Conservation (phyloP, 2,797 vertebrate species). For the Helicolenus hilgendorfi region DNA sequence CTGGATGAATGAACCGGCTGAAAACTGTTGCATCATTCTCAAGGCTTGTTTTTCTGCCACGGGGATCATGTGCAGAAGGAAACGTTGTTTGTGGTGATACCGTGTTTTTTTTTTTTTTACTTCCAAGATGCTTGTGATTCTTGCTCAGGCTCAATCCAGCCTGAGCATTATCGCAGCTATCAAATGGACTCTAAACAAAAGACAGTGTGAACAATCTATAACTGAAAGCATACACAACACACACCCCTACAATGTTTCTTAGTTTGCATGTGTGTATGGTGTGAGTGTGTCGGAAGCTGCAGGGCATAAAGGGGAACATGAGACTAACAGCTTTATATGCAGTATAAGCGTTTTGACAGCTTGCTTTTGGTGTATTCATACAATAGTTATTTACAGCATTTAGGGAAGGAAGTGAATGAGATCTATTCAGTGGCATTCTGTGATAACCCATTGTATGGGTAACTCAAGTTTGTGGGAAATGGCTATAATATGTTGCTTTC, state of each 20-base stretch:
- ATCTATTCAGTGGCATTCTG: background rate
- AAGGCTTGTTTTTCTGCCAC: background rate
- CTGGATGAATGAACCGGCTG: conserved; percentile 23
- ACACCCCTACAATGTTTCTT: background rate
- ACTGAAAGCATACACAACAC: background rate
- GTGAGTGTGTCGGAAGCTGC: background rate
- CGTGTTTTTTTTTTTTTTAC: background rate
- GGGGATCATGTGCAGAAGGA: background rate
- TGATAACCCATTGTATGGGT: background rate
- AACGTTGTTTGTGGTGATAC: background rate
- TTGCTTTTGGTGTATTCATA: background rate
- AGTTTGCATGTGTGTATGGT: background rate
- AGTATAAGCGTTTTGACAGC: background rate
- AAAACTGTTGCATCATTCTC: conserved; percentile 36
- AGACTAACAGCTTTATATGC: background rate
- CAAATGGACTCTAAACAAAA: background rate
- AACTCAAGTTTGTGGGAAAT: background rate
- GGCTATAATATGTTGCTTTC: background rate
- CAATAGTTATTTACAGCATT: background rate
- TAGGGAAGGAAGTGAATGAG: background rate
- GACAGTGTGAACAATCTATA: background rate
- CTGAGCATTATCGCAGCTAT: background rate
- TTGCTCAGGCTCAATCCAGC: background rate
- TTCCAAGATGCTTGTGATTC: background rate
- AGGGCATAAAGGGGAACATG: conserved; percentile 4